phyloP scores from a whole-genome alignment of 1,140 invertebrate genomes.

The Chrysoperla carnea region DNA sequence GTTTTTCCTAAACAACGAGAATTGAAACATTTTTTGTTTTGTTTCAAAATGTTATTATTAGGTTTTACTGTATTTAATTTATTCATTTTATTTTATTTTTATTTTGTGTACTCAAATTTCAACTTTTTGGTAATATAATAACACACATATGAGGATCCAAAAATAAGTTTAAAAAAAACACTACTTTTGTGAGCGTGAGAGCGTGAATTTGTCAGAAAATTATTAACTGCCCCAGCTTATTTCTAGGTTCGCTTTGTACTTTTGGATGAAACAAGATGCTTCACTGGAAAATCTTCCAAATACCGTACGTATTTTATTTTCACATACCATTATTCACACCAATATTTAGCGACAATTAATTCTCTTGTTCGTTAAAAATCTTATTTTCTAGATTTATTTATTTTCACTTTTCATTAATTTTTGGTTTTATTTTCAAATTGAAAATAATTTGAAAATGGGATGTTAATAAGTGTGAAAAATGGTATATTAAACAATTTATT shows the following conservation, averaged over 20 bases:
- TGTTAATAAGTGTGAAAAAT: no score
- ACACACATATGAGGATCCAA: not conserved
- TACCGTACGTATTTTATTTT: constrained; percentile 23
- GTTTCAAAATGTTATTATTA: no score
- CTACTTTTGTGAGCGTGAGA: constrained; percentile 18
- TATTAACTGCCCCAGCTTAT: constrained; percentile 34
- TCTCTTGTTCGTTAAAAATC: not conserved
- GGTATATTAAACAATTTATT: no score
- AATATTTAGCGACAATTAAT: constrained; percentile 6
- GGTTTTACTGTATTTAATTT: no score
- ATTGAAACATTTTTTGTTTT: constrained; percentile 1
- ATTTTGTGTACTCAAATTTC: no score
- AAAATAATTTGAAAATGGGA: no score
- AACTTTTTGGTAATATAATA: no score
- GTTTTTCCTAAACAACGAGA: not conserved
- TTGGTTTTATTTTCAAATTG: no score
- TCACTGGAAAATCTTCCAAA: constrained; percentile 8
- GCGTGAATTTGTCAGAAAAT: constrained; percentile 26
- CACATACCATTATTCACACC: constrained; percentile 6
- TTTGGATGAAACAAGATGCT: constrained; percentile 1
- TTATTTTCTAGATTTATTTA: not conserved
- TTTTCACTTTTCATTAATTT: not conserved
- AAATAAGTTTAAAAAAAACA: constrained; percentile 3
- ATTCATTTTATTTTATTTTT: no score
- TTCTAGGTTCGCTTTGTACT: constrained; percentile 22